Evolutionary conservation across 2,888 invertebrate genomes (phyloP).

Genomic region (Tipula vernalis): DNA sequence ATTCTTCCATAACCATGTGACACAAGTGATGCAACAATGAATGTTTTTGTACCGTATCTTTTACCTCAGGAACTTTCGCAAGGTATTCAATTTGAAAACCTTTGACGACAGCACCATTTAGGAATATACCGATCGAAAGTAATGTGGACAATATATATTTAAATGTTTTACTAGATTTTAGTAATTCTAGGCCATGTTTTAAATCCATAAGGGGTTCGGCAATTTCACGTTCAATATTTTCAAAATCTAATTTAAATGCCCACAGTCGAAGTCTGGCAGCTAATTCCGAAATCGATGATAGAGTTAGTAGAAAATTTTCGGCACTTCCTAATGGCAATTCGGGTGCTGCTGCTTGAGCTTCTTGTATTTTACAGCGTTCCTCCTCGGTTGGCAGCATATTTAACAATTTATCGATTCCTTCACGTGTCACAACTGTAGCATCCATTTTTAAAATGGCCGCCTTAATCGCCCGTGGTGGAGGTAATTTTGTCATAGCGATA

Average conservation of each 20-base stretch:
- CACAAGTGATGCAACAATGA: conserved; percentile 94
- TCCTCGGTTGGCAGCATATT: conserved; percentile 97
- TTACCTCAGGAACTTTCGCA: conserved; percentile 94
- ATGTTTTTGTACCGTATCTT: conserved; percentile 98
- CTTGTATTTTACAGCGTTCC: conserved; percentile 89
- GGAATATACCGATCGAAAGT: conserved; percentile 88
- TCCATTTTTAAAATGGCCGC: conserved; percentile 99
- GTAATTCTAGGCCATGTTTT: conserved; percentile 88
- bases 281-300: conserved; percentile 91
- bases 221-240: conserved; percentile 94
- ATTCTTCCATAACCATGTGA: conserved; percentile 94
- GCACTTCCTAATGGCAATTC: conserved; percentile 63
- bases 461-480: conserved; percentile 94
- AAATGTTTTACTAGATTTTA: conserved; percentile 88
- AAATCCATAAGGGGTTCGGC: conserved; percentile 98
- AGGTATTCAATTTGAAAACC: conserved; percentile 97
- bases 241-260: conserved; percentile 98
- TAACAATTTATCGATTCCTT: conserved; percentile 94
- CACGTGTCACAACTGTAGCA: conserved; percentile 91
- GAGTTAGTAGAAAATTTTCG: conserved; percentile 93
- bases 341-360: conserved; percentile 58
- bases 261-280: conserved; percentile 87
- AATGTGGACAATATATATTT: conserved; percentile 87
- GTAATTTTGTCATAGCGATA: conserved; percentile 97
- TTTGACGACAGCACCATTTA: conserved; percentile 85